Evolutionary conservation across 2,888 invertebrate genomes (phyloP), one percentile per base, ranked within the genome.

Genomic region (Lissonota sp.): DNA sequence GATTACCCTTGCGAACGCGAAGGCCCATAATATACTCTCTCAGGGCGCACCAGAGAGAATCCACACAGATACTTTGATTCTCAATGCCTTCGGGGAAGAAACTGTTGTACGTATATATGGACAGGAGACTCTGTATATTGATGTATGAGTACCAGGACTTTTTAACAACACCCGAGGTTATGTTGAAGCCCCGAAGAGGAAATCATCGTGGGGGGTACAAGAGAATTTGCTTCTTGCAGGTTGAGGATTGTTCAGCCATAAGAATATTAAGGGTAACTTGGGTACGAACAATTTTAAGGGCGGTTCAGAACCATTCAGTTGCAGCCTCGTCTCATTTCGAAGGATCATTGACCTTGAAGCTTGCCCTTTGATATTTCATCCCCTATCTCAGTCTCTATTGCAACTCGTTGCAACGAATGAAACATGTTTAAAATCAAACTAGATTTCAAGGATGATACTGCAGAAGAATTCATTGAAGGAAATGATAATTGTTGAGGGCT

Each of bases 1-100:
- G 82, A 83, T 83, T 83, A 83, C 78, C 73, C 46, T 39, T 6
- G 44, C 62, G 37, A 14, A 14, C 53, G 6, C 64, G 62, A 73
- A n/a, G 26, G 26, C 26, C 73, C 63, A 42, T 76, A 80, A 72
- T 76, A 76, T 57, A 62, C 16, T 12, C 67, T 26, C 26, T 26
- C 26, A 3, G 26, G 58, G 16, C 60, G 51, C 49, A 51, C 62
- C 44, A n/a, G 63, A 49, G 57, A 40, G 26, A 39, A 63, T 40
- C 10, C 44, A 16, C 39, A 42, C 26, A 26, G 26, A 26, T 26
- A 26, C 26, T 26, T 63, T 46, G 46, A 60, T 71, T 66, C 55
- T 71, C 46, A 46, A 49, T 79, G 53, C 58, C 79, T 74, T 79
- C 64, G 63, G 69, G 44, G n/a, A 64, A 64, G 51, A 53, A 42